Base-by-base conservation (phyloP, 2,888 invertebrate species). In the Aphidius colemani region DNA sequence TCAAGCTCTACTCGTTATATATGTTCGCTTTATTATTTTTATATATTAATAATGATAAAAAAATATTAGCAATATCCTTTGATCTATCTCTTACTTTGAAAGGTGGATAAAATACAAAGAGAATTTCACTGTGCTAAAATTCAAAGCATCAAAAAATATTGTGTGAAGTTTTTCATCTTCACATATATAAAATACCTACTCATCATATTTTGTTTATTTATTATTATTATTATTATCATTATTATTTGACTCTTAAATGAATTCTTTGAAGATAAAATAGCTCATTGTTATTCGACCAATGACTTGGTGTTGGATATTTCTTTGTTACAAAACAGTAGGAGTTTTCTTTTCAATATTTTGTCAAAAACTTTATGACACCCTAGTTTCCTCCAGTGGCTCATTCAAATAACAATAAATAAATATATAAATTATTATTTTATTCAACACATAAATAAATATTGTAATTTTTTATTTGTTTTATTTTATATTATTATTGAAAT, bases 221-320 rank as follows among this genome's bases (percentile, higher is more conserved):
- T 45, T 43, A 5, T 57, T 57, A 46, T 30, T 57, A 45, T 7
- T 30, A 39, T 30, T 57, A n/a, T n/a, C n/a, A n/a, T n/a, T n/a
- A n/a, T n/a, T n/a, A n/a, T 57, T 18, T 45, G 7, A 30, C 30
- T 30, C 30, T 5, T n/a, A 6, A 9, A 46, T 30, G 46, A 46
- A 46, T 55, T 45, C 44, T 55, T 43, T 6, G 43, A 44, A 40
- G 40, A 10, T 18, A 13, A 57, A 45, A 40, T 30, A 30, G 30
- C 45, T 45, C 46, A 57, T 57, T 45, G 56, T 57, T 46, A 57
- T 57, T 18, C 45, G 4, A 30, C 30, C 13, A 57, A 57, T 57
- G 56, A 57, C 46, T 57, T 18, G 30, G 56, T 46, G 46, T 44
- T 39, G 45, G 18, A 9, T 55, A 41, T 18, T 57, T 30, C 56